A percentile compares a stretch with the other conserved stretches of the same genome.
phyloP scores from a whole-genome alignment of 2,113 vertebrate species.

The Petromus typicus region DNA sequence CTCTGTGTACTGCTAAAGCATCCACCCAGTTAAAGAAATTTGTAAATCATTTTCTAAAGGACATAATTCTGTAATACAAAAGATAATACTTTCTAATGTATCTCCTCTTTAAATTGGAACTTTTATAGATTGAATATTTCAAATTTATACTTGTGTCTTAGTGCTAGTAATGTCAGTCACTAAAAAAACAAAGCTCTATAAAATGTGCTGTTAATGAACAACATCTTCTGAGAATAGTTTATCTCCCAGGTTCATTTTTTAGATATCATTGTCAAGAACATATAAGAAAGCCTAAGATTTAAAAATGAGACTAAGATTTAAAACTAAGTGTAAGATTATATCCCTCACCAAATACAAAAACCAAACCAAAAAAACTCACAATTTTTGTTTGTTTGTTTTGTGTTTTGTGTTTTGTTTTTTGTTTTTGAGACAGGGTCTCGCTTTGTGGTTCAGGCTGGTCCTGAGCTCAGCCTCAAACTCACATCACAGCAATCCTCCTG shows the following conservation, averaged over 20 bases:
- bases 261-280: not conserved
- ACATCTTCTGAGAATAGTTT: not conserved
- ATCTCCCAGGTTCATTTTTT: not conserved
- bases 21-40: not conserved
- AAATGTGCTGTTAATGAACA: not conserved
- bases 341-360: no score
- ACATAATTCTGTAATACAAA: not conserved
- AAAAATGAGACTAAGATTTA: not conserved
- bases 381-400: no score
- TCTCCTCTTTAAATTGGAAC: not conserved
- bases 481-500: no score
- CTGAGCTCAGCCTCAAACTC: no score
- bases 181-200: not conserved
- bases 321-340: not conserved
- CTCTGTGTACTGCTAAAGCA: not conserved
- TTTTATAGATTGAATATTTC: not conserved
- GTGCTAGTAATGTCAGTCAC: not conserved
- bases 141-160: not conserved
- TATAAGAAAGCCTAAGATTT: not conserved
- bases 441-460: no score
- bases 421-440: no score
- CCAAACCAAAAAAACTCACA: not conserved
- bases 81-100: not conserved
- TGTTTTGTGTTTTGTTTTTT: no score
- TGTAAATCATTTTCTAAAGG: not conserved